Evolutionary conservation across 2,888 invertebrate species (phyloP).

Genomic region (Unio delphinus): DNA sequence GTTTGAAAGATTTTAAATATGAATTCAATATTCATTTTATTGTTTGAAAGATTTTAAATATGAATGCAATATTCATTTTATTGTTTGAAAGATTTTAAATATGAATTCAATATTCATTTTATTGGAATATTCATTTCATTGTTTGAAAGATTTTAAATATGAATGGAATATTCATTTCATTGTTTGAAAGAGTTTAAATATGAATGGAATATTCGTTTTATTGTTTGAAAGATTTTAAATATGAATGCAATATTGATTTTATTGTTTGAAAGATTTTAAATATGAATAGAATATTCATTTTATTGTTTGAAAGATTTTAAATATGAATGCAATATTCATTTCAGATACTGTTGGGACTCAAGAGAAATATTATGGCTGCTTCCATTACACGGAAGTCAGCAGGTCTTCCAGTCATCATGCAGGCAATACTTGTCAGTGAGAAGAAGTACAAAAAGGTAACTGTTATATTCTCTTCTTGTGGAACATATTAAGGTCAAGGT

Average conservation of each 20-base stretch:
- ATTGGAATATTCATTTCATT: no score
- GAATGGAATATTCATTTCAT: slow-evolving; percentile 18
- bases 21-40: slow-evolving; percentile 5
- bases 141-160: not conserved
- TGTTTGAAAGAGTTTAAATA: slow-evolving; percentile 17
- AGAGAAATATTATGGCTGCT: slow-evolving; percentile 67
- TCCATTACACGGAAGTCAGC: slow-evolving; percentile 83
- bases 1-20: not conserved
- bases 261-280: no score
- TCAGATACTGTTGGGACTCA: slow-evolving; percentile 55
- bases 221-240: not conserved
- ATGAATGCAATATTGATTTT: slow-evolving; percentile 7
- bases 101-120: slow-evolving; percentile 7
- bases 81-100: not conserved
- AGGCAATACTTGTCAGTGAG: slow-evolving; percentile 82
- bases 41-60: not conserved
- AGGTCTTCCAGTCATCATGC: slow-evolving; percentile 84
- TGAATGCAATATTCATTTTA: slow-evolving; percentile 20
- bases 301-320: not conserved
- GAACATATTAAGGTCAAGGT: not conserved
- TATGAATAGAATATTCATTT: no score
- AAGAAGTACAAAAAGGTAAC: slow-evolving; percentile 72
- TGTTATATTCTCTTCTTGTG: not conserved
- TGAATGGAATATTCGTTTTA: not conserved
- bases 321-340: slow-evolving; percentile 4